A percentile compares a stretch with the other conserved stretches of the same genome.
Conservation (phyloP, 2,113 vertebrate genomes). For the Elachura formosa region DNA sequence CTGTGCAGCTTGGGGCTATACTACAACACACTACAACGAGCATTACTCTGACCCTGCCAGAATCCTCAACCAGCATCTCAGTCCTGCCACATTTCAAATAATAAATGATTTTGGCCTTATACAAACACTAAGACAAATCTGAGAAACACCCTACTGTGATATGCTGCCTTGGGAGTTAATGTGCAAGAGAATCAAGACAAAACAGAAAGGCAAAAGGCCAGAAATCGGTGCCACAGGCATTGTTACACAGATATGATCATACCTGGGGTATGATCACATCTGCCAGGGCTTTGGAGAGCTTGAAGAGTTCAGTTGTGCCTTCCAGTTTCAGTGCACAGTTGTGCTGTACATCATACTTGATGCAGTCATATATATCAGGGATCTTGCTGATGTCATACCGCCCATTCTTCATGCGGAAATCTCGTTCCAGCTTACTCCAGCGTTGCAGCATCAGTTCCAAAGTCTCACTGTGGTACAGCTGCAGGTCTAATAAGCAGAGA, state of each 20-base stretch:
- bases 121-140: neutral
- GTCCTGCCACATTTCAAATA: neutral
- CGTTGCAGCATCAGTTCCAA: slow-evolving; percentile 96
- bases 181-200: neutral
- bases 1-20: neutral
- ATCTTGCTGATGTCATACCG: slow-evolving; percentile 98
- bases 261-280: slow-evolving; percentile 97
- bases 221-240: neutral
- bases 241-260: fast-evolving
- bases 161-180: neutral
- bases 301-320: slow-evolving; percentile 89
- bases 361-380: slow-evolving; percentile 96
- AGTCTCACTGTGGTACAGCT: slow-evolving; percentile 95
- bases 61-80: neutral
- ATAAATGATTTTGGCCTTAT: neutral
- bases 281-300: slow-evolving; percentile 87
- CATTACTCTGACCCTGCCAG: neutral
- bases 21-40: fast-evolving
- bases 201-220: neutral
- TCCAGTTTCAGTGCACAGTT: slow-evolving; percentile 85
- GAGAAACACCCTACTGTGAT: neutral
- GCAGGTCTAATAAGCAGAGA: slow-evolving; percentile 76
- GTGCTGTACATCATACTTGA: slow-evolving; percentile 97
- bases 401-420: slow-evolving; percentile 93
- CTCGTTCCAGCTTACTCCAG: slow-evolving; percentile 93